Evolutionary conservation across 2,113 vertebrate genomes (phyloP), one percentile per base, ranked within the genome.

Genomic region (Cephalopholis sonnerati): DNA sequence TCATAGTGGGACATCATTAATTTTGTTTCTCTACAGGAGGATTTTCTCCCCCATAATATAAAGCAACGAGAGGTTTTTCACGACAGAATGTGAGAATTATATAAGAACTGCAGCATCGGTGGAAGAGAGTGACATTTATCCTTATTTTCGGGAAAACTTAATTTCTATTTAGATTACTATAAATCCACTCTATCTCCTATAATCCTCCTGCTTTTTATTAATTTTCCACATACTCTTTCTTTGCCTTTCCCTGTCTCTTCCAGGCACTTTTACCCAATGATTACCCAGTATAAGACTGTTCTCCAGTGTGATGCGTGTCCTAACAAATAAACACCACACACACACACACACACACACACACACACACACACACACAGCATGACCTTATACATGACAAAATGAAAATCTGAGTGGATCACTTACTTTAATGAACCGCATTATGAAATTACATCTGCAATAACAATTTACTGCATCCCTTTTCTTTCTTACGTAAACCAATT

Each of bases 371-470:
- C 20, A 27, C 17, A 24, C 57, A 65, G 27, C 36, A 36, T 62
- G 46, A 16, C 73, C 64, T 24, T 17, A 57, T 9, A 65, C 51
- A 25, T 62, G 59, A 71, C 54, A 0, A 58, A 44, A 66, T 70
- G 20, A 24, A 51, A 53, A 53, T 65, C 50, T 0, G 0, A 7
- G 16, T 46, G 36, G 5, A 87, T 55, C 17, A 59, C 58, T 81
- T 22, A 8, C 77, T 81, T 77, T 64, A 85, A 91, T 91, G 77
- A 89, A 63, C 64, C 64, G 2, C 36, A 64, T 65, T 67, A 74
- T 63, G 54, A 81, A 66, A 85, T 91, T 78, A 87, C 69, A 75
- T 62, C 44, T 78, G 67, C 83, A 80, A 82, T 91, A 75, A 67
- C 74, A 74, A 74, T 55, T 57, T 13, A 64, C 15, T 68, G 83